Evolutionary conservation across 2,113 vertebrate species (phyloP), one percentile per base, ranked within the genome.

Genomic region (Cheirogaleus medius): DNA sequence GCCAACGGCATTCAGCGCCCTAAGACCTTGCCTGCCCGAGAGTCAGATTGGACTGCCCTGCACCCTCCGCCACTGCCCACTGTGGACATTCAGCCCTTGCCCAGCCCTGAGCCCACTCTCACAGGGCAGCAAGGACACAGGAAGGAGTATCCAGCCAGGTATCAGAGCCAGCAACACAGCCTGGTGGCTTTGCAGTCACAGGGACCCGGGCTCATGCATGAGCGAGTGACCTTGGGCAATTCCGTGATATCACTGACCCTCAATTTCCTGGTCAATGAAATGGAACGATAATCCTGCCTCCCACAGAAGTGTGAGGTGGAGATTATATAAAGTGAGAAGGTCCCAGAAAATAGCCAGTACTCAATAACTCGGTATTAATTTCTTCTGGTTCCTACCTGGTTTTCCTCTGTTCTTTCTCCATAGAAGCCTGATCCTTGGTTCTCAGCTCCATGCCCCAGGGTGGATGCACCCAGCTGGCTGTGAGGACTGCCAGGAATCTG

Each of bases 1-100:
- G 2, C 3, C 37, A 44, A 29, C 42, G n/a, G 63, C 3, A 64
- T 44, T 2, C 6, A 37, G 37, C 0, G 1, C 47, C 25, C 34
- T 34, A 44, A 69, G 95, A 64, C 32, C 6, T 77, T 64, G 34
- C 56, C 34, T 17, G 27, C 9, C 20, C 23, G 2, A 14, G 34
- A 37, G 42, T 14, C 47, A 71, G 44, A 66, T 54, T 29, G 27
- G 23, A 44, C 5, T 68, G 2, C 34, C 47, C 63, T 9, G 3
- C 11, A 32, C 29, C 10, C 25, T 2, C 20, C 68, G 27, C 1
- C 18, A 0, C 10, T 74, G 27, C 47, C 32, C 25, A 27, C 13
- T 1, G 5, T 21, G 21, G 63, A 37, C 23, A 52, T 58, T 49
- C 15, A 54, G 7, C 23, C 37, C 17, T 47, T 73, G 37, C 63